Evolutionary conservation across 1,140 invertebrate genomes (phyloP), one percentile per base, ranked within the genome.

Genomic region (Sesamia nonagrioides): DNA sequence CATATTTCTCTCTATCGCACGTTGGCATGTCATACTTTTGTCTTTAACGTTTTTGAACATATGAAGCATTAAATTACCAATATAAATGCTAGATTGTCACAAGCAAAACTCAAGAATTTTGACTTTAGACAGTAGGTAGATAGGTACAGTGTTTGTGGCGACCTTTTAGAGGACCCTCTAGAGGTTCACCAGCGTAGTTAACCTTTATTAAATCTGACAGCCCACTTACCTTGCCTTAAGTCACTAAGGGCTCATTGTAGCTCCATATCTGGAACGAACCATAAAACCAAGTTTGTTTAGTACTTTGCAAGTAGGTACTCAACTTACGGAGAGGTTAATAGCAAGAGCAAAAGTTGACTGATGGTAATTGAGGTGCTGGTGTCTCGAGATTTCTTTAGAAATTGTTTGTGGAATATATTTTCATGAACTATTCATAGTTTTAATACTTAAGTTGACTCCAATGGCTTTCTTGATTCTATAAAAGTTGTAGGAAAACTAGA

Each of bases 141-240:
- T 1, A 9, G 42, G 9, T 11, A 56, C 7, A 11, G 3, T 56
- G 3, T 21, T 56, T 18, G 6, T 0, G 2, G 17, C 8, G 5
- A 11, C 52, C 7, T 54, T 56, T 56, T 11, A 27, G 6, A 33
- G 54, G 3, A 2, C 17, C 9, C 54, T 56, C 21, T 27, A 56
- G 11, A 56, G 18, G 45, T 50, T 15, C 45, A 50, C 0, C 2
- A 11, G 17, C 18, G 60, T 21, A 63, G n/a, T 63, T 42, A 63
- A 63, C 17, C n/a, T 63, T 42, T 42, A 63, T 63, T 63, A 63
- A 63, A 63, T 42, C 60, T 40, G 60, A 63, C 60, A 40, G 60
- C 35, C 11, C 37, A 42, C 35, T 40, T 40, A 63, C 60, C 60
- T 63, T 17, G 27, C 27, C 27, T 27, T 18, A 42, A 63, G 37